A percentile compares a stretch with the other conserved stretches of the same genome.
These are phyloP conservation scores for Emys orbicularis DNA, from an alignment of 2,797 vertebrate species.

Conservation along the genomic window DNA sequence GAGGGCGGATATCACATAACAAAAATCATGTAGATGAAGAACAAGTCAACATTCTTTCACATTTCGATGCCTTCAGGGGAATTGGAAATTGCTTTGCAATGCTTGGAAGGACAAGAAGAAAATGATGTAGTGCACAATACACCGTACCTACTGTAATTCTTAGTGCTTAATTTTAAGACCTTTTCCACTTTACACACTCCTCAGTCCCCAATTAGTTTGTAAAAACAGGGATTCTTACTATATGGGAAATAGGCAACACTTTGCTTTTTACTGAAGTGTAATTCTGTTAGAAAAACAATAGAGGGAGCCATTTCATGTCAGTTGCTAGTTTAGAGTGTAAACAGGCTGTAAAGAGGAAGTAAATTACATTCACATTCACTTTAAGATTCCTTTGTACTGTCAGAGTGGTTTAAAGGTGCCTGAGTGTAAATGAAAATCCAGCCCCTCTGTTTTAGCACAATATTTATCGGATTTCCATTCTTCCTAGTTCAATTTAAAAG, in stretches of 20 bases:
- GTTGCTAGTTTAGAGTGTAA: not conserved
- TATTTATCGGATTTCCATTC: not conserved
- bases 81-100: not conserved
- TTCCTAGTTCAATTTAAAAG: not conserved
- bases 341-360: not conserved
- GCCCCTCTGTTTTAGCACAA: not conserved
- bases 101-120: not conserved
- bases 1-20: not conserved
- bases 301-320: slow-evolving; percentile 54
- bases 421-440: not conserved
- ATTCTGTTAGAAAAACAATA: slow-evolving; percentile 5
- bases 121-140: not conserved
- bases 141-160: not conserved
- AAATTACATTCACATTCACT: fast-evolving
- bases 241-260: not conserved
- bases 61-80: not conserved
- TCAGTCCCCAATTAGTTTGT: not conserved
- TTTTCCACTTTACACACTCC: not conserved
- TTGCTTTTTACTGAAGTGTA: slow-evolving; percentile 11
- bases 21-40: not conserved
- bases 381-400: not conserved
- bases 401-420: not conserved
- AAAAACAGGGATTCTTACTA: not conserved
- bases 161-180: not conserved
- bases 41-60: not conserved